Base-by-base conservation (phyloP, 2,113 vertebrate species). In the Rostratula benghalensis region DNA sequence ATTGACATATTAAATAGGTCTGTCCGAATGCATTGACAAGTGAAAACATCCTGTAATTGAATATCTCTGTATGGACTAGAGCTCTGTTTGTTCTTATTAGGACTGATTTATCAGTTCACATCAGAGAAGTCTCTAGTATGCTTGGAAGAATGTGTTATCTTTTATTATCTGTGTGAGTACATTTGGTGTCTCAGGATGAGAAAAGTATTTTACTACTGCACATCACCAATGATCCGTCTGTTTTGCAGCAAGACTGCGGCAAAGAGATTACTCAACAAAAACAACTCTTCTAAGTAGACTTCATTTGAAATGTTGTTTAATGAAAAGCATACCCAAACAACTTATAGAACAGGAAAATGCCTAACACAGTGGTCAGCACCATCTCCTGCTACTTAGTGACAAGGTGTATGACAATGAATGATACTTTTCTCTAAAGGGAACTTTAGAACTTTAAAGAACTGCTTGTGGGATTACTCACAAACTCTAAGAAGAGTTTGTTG, bases 81-180 rank as follows among this genome's bases (percentile, higher is more conserved):
- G 83, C 51, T 94, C 87, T 70, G 45, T 95, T 97, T 96, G 92
- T 84, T 97, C 79, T 97, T 94, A 96, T 90, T 91, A 91, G 63
- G 84, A 84, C 75, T 93, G 90, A 92, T 94, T 82, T 94, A 96
- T 98, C 96, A 95, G 57, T 79, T 97, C 70, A 87, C 87, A 96
- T 94, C 90, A 91, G 45, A 83, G 61, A 79, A 84, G 57, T 83
- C 90, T 86, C 86, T 51, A 60, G 81, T 79, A 90, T 39, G 68
- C 37, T 79, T 69, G 91, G 54, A 96, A 83, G 78, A 93, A 89
- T 19, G 31, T 43, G 28, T 75, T 94, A 31, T 74, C 77, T 85
- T 90, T 65, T 70, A 69, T 83, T 87, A 56, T 82, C 61, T 90
- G 35, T 1, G 1, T 11, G 37, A 78, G n/a, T 69, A 93, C 68